Evolutionary conservation across 2,888 invertebrate genomes (phyloP).

Genomic region (Diaprepes abbreviatus): DNA sequence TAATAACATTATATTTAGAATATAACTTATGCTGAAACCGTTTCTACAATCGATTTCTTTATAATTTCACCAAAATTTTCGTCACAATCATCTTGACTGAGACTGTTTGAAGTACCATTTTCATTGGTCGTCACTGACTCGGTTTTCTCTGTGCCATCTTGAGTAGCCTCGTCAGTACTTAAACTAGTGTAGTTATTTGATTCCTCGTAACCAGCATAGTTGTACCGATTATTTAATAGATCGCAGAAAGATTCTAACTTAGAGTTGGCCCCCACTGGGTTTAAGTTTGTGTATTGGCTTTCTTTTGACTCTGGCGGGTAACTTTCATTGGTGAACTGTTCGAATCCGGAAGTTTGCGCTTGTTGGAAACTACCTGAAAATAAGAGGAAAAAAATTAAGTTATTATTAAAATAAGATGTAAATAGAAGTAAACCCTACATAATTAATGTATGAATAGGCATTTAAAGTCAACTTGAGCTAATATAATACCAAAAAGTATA

Average conservation of each 20-base stretch:
- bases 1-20: conserved; percentile 52
- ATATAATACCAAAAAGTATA: no score
- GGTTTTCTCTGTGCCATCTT: conserved; percentile 33
- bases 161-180: conserved; percentile 39
- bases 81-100: conserved; percentile 65
- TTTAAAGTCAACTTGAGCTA: no score
- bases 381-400: conserved; percentile 13
- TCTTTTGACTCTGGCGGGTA: conserved; percentile 64
- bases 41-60: conserved; percentile 93
- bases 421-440: no score
- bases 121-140: conserved; percentile 60
- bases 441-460: neutral
- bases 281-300: conserved; percentile 77
- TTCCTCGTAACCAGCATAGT: conserved; percentile 70
- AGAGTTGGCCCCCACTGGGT: conserved; percentile 76
- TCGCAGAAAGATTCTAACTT: conserved; percentile 78
- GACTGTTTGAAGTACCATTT: conserved; percentile 55
- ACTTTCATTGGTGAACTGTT: conserved; percentile 43
- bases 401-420: no score
- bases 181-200: conserved; percentile 39
- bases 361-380: conserved; percentile 64
- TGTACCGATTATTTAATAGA: conserved; percentile 72
- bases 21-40: conserved; percentile 66
- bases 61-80: conserved; percentile 94
- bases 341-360: conserved; percentile 67